Conservation (phyloP, 2,113 vertebrate genomes). For the Tonatia bakeri region DNA sequence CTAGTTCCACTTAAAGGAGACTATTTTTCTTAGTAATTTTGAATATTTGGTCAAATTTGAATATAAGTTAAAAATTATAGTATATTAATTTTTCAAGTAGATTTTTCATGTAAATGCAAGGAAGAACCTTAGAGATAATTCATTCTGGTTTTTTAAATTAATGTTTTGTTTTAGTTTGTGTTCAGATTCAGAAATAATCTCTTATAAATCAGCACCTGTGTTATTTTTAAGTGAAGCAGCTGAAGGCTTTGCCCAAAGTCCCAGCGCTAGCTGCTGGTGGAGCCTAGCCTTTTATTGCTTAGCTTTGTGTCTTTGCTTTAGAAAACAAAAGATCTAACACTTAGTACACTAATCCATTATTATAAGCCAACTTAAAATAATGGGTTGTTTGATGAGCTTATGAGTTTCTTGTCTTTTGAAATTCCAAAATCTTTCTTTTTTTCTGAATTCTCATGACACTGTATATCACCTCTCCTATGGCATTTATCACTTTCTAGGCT, state of each 20-base stretch:
- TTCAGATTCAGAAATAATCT: neutral
- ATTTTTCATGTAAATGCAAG: neutral
- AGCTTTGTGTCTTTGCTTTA: neutral
- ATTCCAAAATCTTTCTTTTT: neutral
- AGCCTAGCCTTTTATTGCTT: neutral
- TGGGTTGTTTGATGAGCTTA: neutral
- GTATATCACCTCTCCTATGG: neutral
- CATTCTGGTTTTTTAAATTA: neutral
- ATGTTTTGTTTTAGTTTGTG: neutral
- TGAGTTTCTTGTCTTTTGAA: neutral
- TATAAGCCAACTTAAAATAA: neutral
- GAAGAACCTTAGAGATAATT: neutral
- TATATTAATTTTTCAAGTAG: neutral
- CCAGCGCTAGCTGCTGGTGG: neutral
- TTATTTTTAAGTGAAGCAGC: neutral
- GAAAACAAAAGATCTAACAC: neutral
- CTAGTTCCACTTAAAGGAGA: neutral
- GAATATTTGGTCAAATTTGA: neutral
- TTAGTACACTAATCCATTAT: neutral
- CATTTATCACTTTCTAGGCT: neutral
- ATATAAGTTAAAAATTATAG: neutral
- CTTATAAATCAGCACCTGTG: neutral
- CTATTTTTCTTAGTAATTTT: neutral
- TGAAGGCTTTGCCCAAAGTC: neutral
- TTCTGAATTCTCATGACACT: neutral